Evolutionary conservation across 2,797 vertebrate genomes (phyloP).

Genomic region (Falco biarmicus): DNA sequence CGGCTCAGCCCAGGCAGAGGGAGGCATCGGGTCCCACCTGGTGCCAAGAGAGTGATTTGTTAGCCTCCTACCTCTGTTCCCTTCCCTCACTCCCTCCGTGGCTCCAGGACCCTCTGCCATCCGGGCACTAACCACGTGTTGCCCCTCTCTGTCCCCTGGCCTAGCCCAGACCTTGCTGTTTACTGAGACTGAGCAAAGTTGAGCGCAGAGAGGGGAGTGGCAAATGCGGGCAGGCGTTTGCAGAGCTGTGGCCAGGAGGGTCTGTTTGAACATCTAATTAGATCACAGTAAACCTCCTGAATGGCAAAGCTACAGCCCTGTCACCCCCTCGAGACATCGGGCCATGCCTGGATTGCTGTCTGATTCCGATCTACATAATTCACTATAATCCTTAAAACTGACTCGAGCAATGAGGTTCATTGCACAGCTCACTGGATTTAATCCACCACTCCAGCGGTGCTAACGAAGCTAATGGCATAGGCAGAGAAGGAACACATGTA

Average conservation of each 20-base stretch:
- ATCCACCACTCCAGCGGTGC: constrained; percentile 21
- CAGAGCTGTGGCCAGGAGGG: background rate
- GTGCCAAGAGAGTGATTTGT: background rate
- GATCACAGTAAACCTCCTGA: constrained; percentile 20
- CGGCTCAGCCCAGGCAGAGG: background rate
- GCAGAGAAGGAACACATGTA: constrained; percentile 17
- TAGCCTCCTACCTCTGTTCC: background rate
- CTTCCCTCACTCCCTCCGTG: background rate
- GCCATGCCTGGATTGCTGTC: constrained; percentile 28
- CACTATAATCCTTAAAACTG: constrained; percentile 5
- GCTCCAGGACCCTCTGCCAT: background rate
- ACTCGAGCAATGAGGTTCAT: constrained; percentile 12
- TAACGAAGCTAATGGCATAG: constrained; percentile 2
- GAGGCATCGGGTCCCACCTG: background rate
- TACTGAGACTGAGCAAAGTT: background rate
- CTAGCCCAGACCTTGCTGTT: background rate
- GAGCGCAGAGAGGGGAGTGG: background rate
- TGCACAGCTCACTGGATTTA: constrained; percentile 42
- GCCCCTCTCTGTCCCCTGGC: background rate
- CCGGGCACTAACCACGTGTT: background rate
- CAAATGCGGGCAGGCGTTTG: background rate
- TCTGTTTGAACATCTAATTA: constrained; percentile 15
- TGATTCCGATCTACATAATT: constrained; percentile 64
- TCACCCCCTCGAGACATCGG: background rate
- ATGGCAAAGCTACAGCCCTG: background rate